Conservation (phyloP, 2,888 invertebrate genomes). For the Trissolcus japonicus region DNA sequence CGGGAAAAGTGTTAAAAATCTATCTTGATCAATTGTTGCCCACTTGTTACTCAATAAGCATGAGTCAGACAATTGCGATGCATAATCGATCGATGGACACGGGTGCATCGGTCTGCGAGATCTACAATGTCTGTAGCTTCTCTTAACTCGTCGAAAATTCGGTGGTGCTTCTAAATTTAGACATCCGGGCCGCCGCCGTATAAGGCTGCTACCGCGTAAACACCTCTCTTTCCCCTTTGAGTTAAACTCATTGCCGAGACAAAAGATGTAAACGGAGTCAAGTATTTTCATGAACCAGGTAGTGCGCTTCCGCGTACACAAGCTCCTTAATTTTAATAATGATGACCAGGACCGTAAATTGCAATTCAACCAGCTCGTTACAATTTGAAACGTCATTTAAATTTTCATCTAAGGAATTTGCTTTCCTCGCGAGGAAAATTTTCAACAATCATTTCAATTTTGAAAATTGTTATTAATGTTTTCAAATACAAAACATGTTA, state of each 20-base stretch:
- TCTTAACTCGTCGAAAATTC: constrained; percentile 62
- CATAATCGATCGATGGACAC: constrained; percentile 10
- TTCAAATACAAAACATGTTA: too few relatives aligned
- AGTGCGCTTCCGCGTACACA: constrained; percentile 3
- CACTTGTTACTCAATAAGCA: too few relatives aligned
- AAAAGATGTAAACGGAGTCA: constrained; percentile 47
- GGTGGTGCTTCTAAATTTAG: constrained; percentile 75
- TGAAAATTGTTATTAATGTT: too few relatives aligned
- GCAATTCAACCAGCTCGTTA: too few relatives aligned
- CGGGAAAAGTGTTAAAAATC: too few relatives aligned
- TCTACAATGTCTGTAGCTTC: constrained; percentile 60
- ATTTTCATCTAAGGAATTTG: background rate
- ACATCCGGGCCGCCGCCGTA: constrained; percentile 74
- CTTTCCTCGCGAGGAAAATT: too few relatives aligned
- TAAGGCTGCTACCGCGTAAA: constrained; percentile 70
- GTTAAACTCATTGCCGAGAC: constrained; percentile 51
- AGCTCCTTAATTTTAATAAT: too few relatives aligned
- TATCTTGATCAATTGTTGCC: too few relatives aligned
- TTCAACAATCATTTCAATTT: too few relatives aligned
- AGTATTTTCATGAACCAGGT: constrained; percentile 24
- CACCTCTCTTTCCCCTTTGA: constrained; percentile 43
- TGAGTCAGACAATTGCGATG: background rate
- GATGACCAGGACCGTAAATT: too few relatives aligned
- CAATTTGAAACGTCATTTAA: background rate
- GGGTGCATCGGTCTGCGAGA: constrained; percentile 29